A percentile compares a stretch with the other conserved stretches of the same genome.
Conservation (phyloP, 2,113 vertebrate species). For the Elgaria multicarinata region DNA sequence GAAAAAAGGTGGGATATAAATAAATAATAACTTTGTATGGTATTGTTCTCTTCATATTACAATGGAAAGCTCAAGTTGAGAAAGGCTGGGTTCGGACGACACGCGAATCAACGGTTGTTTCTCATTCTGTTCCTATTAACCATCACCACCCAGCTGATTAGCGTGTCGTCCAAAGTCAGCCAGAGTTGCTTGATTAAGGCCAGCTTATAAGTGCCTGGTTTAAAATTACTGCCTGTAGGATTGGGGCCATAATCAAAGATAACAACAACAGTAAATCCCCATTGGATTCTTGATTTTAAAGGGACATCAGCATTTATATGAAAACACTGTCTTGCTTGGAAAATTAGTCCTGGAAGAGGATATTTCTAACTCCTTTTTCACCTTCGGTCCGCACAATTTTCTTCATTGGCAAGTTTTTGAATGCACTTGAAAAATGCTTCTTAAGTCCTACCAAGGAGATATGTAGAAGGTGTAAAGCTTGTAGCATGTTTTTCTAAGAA, state of each 20-base stretch:
- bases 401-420: conserved; percentile 20
- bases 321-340: not conserved
- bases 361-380: not conserved
- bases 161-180: too few species aligned
- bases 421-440: not conserved
- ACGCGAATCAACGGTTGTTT: too few species aligned
- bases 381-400: not conserved
- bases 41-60: not conserved
- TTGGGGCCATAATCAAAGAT: not conserved
- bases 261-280: not conserved
- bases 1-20: too few species aligned
- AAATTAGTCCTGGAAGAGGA: not conserved
- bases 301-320: not conserved
- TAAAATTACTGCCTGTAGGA: not conserved
- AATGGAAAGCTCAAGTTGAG: not conserved
- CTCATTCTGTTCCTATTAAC: too few species aligned
- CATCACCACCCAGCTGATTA: too few species aligned
- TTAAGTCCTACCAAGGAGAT: not conserved
- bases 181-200: not conserved
- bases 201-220: not conserved
- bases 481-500: conserved; percentile 9
- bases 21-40: not conserved
- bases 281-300: not conserved
- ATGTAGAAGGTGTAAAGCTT: not conserved
- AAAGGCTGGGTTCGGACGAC: too few species aligned